phyloP scores from a whole-genome alignment of 2,888 invertebrate species.

The Norana najaformis region DNA sequence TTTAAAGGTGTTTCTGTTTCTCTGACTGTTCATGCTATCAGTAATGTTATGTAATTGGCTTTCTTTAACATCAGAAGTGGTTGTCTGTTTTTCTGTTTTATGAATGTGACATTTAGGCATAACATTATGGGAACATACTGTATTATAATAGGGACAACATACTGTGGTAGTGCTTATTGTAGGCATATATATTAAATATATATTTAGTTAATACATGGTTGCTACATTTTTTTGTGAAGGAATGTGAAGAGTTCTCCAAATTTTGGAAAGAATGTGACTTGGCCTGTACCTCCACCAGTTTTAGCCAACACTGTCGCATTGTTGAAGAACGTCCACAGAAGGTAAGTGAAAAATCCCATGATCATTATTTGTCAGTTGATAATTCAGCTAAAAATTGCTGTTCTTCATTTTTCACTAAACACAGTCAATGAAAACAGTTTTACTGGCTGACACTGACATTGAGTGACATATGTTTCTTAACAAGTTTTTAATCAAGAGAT shows the following conservation, averaged over 20 bases:
- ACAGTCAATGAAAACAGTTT: no score
- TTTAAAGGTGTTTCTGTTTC: not conserved
- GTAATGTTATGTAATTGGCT: not conserved
- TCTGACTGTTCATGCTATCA: not conserved
- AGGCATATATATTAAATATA: not conserved
- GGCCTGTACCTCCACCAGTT: slow-evolving; percentile 80
- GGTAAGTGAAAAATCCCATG: slow-evolving; percentile 46
- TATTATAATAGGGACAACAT: no score
- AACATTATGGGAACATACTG: not conserved
- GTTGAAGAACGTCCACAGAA: slow-evolving; percentile 56
- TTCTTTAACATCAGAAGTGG: not conserved
- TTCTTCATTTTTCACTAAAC: no score
- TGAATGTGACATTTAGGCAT: not conserved
- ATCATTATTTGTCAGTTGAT: not conserved
- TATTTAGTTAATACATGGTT: not conserved
- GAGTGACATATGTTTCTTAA: not conserved
- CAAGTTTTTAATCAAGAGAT: not conserved
- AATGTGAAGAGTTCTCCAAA: slow-evolving; percentile 62
- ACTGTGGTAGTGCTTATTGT: no score
- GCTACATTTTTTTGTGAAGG: slow-evolving; percentile 28
- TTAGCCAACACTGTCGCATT: slow-evolving; percentile 68
- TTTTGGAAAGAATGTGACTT: slow-evolving; percentile 76
- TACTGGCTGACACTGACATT: not conserved
- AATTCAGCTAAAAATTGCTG: not conserved
- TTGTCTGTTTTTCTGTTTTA: not conserved